phyloP scores from a whole-genome alignment of 2,888 invertebrate species.

The Drosophila lacicola region DNA sequence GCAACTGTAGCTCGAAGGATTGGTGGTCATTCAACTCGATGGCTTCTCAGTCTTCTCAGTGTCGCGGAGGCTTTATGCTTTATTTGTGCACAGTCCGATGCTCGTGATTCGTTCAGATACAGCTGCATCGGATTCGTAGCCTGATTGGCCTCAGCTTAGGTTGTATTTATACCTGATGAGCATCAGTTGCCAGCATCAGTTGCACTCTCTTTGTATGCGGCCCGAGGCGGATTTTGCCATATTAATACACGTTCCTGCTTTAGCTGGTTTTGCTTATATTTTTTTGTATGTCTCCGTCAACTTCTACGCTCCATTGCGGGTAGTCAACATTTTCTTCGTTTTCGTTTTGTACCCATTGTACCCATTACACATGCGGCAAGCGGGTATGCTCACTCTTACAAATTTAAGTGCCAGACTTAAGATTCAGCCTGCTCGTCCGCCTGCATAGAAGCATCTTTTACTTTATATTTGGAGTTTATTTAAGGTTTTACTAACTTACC shows the following conservation, averaged over 20 bases:
- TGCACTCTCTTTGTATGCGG: constrained; percentile 22
- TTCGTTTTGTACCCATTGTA: constrained; percentile 17
- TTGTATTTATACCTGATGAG: constrained; percentile 35
- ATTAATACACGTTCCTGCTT: constrained; percentile 77
- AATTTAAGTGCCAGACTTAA: too few species aligned
- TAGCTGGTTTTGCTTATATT: constrained; percentile 27
- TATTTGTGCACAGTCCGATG: constrained; percentile 35
- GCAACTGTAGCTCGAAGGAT: constrained; percentile 2
- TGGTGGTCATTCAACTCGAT: constrained; percentile 49
- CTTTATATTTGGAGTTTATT: too few species aligned
- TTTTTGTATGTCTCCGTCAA: constrained; percentile 5
- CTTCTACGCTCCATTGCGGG: constrained; percentile 36
- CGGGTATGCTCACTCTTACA: not conserved
- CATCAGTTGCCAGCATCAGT: constrained; percentile 16
- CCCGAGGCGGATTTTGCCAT: constrained; percentile 76
- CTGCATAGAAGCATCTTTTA: too few species aligned
- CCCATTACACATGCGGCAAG: not conserved
- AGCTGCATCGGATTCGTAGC: constrained; percentile 21
- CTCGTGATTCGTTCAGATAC: constrained; percentile 21
- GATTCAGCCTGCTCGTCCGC: too few species aligned
- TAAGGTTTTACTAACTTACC: too few species aligned
- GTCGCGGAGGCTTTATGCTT: constrained; percentile 24
- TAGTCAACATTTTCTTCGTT: constrained; percentile 29
- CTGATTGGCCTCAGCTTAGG: constrained; percentile 22
- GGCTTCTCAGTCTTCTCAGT: constrained; percentile 1